Percentiles rank a stretch among this genome's conserved stretches.
Conservation (phyloP, 2,888 invertebrate species). For the Acleris sparsana region DNA sequence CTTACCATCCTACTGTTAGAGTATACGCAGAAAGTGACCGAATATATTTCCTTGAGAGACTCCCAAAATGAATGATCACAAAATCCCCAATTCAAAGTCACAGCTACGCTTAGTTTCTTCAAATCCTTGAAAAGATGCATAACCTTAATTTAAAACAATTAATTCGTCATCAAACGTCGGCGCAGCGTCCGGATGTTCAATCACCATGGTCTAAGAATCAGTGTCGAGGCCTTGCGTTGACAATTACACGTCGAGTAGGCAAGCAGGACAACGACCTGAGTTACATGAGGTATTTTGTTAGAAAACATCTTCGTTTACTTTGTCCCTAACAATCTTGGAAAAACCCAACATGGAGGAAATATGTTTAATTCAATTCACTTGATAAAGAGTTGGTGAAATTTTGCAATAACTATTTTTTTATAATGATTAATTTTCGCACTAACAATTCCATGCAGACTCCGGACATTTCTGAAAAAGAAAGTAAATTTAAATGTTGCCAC, state of each 20-base stretch:
- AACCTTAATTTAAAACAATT: constrained; percentile 28
- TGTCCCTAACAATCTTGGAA: no score
- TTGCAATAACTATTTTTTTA: no score
- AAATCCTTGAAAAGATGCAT: constrained; percentile 24
- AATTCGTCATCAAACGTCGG: constrained; percentile 30
- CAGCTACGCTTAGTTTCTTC: neutral
- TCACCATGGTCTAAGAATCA: constrained; percentile 34
- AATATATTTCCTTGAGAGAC: neutral
- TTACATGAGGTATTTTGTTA: constrained; percentile 3
- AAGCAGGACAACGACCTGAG: constrained; percentile 30
- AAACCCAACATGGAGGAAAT: no score
- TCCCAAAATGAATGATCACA: neutral
- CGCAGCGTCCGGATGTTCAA: constrained; percentile 17
- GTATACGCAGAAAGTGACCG: neutral
- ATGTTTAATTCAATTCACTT: no score
- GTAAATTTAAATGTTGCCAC: constrained; percentile 10
- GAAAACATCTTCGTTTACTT: no score
- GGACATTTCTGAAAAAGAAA: constrained; percentile 70
- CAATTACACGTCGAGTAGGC: constrained; percentile 31
- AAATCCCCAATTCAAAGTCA: neutral
- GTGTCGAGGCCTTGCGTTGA: constrained; percentile 31
- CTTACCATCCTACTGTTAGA: no score
- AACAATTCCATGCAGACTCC: constrained; percentile 61
- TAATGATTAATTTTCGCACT: constrained; percentile 10
- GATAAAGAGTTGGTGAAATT: no score